Evolutionary conservation across 2,797 vertebrate genomes (phyloP).

Genomic region (Anniella stebbinsi): DNA sequence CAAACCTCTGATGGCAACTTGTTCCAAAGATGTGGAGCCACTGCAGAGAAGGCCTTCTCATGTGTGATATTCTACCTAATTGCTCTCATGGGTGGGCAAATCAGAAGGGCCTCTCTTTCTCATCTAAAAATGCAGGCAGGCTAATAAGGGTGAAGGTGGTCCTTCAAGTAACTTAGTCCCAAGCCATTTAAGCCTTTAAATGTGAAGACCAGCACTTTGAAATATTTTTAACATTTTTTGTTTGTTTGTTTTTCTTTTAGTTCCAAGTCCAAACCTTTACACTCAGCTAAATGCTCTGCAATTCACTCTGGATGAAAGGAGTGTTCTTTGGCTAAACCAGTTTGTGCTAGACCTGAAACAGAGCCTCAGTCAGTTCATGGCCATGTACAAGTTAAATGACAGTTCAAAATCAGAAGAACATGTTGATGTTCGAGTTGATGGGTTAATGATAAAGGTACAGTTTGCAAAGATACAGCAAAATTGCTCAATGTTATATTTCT

Average conservation of each 20-base stretch:
- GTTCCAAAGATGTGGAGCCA: no score
- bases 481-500: background rate
- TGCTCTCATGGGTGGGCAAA: no score
- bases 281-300: constrained; percentile 96
- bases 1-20: no score
- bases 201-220: background rate
- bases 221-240: constrained; percentile 7
- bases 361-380: constrained; percentile 97
- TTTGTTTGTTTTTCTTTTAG: constrained; percentile 77
- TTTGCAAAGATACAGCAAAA: constrained; percentile 21
- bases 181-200: no score
- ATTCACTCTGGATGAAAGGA: constrained; percentile 94
- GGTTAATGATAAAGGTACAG: constrained; percentile 97
- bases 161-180: no score
- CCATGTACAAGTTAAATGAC: constrained; percentile 96
- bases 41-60: no score
- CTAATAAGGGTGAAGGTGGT: no score
- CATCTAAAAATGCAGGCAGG: no score
- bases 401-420: constrained; percentile 97
- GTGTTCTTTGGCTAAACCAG: constrained; percentile 97
- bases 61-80: no score
- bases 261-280: constrained; percentile 96
- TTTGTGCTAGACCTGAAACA: constrained; percentile 95
- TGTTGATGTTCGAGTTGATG: constrained; percentile 93
- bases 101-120: no score